Percentiles rank a stretch among this genome's conserved stretches.
These are phyloP conservation scores for Crossaster papposus DNA, from an alignment of 53 echinoderm and acorn worm genomes.

Conservation along the genomic window DNA sequence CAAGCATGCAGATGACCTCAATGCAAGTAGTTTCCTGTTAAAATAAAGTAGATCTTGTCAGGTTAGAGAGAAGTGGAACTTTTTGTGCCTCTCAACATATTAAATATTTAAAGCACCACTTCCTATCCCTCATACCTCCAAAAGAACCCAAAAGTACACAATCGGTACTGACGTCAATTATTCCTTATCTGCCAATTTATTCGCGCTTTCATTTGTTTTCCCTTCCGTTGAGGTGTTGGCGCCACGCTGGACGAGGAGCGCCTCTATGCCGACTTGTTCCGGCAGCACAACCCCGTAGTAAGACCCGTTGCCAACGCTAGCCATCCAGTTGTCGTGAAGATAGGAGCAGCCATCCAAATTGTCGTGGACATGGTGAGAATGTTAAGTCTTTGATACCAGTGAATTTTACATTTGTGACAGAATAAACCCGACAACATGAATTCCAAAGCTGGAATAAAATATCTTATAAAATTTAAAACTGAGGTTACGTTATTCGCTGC, in stretches of 20 bases:
- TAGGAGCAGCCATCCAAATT: conserved; percentile 82
- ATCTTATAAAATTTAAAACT: too few species aligned
- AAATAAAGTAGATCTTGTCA: too few species aligned
- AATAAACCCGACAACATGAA: too few species aligned
- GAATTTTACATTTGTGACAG: too few species aligned
- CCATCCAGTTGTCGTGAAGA: conserved; percentile 48
- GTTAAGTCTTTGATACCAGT: neutral
- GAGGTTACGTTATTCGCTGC: too few species aligned
- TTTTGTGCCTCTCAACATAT: too few species aligned
- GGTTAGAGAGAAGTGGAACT: too few species aligned
- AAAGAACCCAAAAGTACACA: neutral
- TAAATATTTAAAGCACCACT: too few species aligned
- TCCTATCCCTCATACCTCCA: too few species aligned
- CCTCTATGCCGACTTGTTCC: conserved; percentile 61
- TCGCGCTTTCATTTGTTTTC: neutral
- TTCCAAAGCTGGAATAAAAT: too few species aligned
- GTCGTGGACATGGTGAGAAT: conserved; percentile 79
- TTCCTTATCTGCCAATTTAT: neutral
- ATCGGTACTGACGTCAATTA: neutral
- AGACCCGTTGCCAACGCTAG: conserved; percentile 62
- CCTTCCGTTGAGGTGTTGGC: neutral
- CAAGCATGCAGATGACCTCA: too few species aligned
- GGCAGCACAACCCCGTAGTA: conserved; percentile 62
- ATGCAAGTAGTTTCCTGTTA: too few species aligned
- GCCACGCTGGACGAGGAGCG: conserved; percentile 65